Evolutionary conservation across 2,888 invertebrate genomes (phyloP).

Genomic region (Agonum fuliginosum): DNA sequence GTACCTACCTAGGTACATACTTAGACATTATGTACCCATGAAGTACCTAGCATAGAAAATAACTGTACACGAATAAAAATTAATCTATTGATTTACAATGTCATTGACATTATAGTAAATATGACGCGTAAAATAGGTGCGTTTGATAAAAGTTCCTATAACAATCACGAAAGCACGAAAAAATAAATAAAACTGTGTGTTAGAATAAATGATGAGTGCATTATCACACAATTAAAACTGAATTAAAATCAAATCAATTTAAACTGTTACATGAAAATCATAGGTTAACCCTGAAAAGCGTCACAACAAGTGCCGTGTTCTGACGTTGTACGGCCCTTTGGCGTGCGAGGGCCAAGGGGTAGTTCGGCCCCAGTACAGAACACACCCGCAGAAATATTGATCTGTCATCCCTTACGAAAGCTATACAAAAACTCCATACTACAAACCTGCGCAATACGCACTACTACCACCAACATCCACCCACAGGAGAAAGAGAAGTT

Average conservation of each 20-base stretch:
- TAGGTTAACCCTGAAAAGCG: conserved; percentile 35
- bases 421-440: conserved; percentile 41
- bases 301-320: conserved; percentile 55
- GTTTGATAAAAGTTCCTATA: too few relatives aligned
- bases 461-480: too few relatives aligned
- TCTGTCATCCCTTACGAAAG: conserved; percentile 48
- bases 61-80: too few relatives aligned
- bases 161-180: too few relatives aligned
- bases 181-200: too few relatives aligned
- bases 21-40: too few relatives aligned
- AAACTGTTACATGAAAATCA: neutral
- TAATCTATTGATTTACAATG: too few relatives aligned
- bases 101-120: too few relatives aligned
- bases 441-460: conserved; percentile 37
- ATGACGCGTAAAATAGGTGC: too few relatives aligned
- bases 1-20: too few relatives aligned
- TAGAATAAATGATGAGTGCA: neutral
- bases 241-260: conserved; percentile 1
- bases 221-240: neutral
- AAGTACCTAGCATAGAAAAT: too few relatives aligned
- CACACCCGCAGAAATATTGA: conserved; percentile 60
- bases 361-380: conserved; percentile 31
- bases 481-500: conserved; percentile 8
- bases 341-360: conserved; percentile 25
- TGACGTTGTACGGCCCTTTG: conserved; percentile 18